These are phyloP conservation scores for Alcedo atthis DNA, from an alignment of 2,797 vertebrate genomes.

Conservation along the genomic window DNA sequence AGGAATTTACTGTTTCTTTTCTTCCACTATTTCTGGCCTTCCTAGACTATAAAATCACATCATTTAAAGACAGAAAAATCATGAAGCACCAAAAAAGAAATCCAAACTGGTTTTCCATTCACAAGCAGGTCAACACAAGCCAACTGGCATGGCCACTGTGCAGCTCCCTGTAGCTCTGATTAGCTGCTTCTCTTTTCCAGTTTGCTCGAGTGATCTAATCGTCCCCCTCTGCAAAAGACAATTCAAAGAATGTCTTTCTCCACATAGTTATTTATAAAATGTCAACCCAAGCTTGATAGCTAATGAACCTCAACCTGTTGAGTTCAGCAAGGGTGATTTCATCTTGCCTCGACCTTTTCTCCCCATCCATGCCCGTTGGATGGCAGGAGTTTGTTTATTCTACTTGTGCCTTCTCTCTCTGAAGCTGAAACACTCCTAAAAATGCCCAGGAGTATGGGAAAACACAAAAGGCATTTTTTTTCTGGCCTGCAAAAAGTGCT, in stretches of 20 bases:
- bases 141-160: not conserved
- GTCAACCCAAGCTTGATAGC: not conserved
- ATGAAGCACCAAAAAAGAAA: not conserved
- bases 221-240: not conserved
- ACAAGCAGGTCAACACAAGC: slow-evolving; percentile 27
- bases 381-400: not conserved
- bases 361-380: not conserved
- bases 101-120: slow-evolving; percentile 53
- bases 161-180: not conserved
- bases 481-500: slow-evolving; percentile 54
- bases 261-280: slow-evolving; percentile 2
- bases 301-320: not conserved
- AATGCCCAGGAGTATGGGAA: slow-evolving; percentile 44
- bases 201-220: not conserved
- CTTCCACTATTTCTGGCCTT: not conserved
- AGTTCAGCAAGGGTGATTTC: not conserved
- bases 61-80: slow-evolving; percentile 32
- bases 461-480: slow-evolving; percentile 45
- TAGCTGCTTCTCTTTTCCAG: slow-evolving; percentile 4
- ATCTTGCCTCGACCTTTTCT: not conserved
- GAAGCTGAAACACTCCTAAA: not conserved
- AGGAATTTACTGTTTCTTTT: not conserved
- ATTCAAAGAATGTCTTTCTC: not conserved
- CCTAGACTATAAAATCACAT: slow-evolving; percentile 14
- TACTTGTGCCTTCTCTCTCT: not conserved